Conservation (phyloP, 2,888 invertebrate species). For the Hirtodrosophila histrioides region DNA sequence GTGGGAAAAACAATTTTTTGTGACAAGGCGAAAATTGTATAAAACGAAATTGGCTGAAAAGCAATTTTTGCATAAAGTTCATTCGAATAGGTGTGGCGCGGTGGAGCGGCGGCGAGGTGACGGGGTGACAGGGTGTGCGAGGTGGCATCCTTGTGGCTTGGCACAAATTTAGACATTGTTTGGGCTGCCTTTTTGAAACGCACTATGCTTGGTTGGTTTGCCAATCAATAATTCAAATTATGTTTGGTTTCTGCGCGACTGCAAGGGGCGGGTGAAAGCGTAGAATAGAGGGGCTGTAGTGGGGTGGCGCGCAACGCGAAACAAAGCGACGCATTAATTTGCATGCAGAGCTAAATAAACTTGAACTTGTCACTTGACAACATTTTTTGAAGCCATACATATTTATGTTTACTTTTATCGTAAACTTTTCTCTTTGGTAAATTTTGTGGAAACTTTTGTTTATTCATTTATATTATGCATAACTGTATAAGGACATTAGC, state of each 20-base stretch:
- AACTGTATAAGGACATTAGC: no score
- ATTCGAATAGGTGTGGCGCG: conserved; percentile 52
- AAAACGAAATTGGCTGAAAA: conserved; percentile 70
- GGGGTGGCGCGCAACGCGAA: neutral
- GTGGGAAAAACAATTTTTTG: conserved; percentile 23
- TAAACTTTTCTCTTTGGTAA: conserved; percentile 14
- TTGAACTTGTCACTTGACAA: conserved; percentile 48
- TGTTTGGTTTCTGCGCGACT: conserved; percentile 48
- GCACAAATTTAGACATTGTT: conserved; percentile 66
- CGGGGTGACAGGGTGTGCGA: conserved; percentile 30
- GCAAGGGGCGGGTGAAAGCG: neutral
- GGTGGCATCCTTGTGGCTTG: conserved; percentile 53
- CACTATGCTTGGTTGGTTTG: conserved; percentile 52
- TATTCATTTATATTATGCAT: neutral
- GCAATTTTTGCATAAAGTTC: conserved; percentile 64
- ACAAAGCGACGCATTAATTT: conserved; percentile 39
- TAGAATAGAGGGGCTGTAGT: neutral
- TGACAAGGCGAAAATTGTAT: conserved; percentile 56
- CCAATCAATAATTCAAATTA: conserved; percentile 79
- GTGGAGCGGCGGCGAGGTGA: neutral
- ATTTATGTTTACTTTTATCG: conserved; percentile 31
- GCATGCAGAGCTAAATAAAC: conserved; percentile 45
- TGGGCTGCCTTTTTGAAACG: conserved; percentile 42
- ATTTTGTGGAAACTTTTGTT: conserved; percentile 4
- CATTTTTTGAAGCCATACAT: conserved; percentile 31